Evolutionary conservation across 2,888 invertebrate species (phyloP).

Genomic region (Drosophila quasianomalipes): DNA sequence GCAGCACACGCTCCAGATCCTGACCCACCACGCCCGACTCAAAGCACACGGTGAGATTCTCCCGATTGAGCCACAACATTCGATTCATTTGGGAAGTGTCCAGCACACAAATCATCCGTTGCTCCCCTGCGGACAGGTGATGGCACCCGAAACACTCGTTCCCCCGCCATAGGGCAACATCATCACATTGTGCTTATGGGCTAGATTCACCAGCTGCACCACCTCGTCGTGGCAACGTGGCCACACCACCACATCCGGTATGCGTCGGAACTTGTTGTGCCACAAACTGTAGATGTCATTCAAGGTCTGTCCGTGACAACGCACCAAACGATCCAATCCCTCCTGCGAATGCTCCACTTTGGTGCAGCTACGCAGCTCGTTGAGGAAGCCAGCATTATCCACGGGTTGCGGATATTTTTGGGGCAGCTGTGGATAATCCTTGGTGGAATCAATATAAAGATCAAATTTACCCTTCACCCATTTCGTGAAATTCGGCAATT

Average conservation of each 20-base stretch:
- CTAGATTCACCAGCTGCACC: conserved; percentile 91
- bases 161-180: conserved; percentile 98
- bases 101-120: conserved; percentile 93
- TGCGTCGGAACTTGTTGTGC: conserved; percentile 90
- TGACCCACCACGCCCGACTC: conserved; percentile 98
- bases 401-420: conserved; percentile 89
- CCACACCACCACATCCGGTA: conserved; percentile 98
- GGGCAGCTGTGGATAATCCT: conserved; percentile 87
- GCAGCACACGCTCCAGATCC: conserved; percentile 94
- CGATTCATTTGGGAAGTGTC: conserved; percentile 99
- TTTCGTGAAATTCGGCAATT: conserved; percentile 91
- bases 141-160: conserved; percentile 95
- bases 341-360: conserved; percentile 89
- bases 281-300: conserved; percentile 94
- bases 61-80: conserved; percentile 96
- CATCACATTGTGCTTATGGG: conserved; percentile 90
- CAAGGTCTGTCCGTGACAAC: conserved; percentile 97
- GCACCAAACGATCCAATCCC: conserved; percentile 93
- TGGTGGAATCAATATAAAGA: conserved; percentile 86
- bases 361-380: conserved; percentile 87
- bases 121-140: conserved; percentile 93
- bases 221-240: conserved; percentile 95
- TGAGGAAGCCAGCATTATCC: conserved; percentile 87
- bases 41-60: conserved; percentile 92
- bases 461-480: conserved; percentile 93